Evolutionary conservation across 1,140 invertebrate species (phyloP).

Genomic region (Drosophila miranda): DNA sequence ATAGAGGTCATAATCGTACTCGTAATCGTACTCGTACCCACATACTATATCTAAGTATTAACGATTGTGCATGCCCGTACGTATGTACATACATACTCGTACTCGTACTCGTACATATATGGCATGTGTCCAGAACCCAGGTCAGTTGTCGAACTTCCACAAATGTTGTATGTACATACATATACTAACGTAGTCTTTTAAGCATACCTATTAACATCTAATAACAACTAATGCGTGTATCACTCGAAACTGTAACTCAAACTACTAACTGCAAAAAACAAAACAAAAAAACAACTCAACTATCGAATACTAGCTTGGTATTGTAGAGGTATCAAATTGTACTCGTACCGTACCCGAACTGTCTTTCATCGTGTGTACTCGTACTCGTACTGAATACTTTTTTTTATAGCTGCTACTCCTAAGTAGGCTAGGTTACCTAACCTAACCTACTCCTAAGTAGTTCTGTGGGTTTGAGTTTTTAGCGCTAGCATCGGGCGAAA

Average conservation of each 20-base stretch:
- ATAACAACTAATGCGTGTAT: conserved; percentile 47
- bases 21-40: conserved; percentile 33
- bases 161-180: conserved; percentile 62
- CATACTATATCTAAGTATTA: conserved; percentile 40
- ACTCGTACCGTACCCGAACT: conserved; percentile 30
- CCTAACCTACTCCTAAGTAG: conserved; percentile 47
- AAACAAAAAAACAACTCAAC: conserved; percentile 15
- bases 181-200: conserved; percentile 45
- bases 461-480: conserved; percentile 30
- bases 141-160: conserved; percentile 77
- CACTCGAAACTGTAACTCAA: conserved; percentile 65
- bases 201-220: conserved; percentile 24
- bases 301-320: conserved; percentile 48
- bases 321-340: conserved; percentile 42
- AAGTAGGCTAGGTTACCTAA: no score
- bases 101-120: conserved; percentile 30
- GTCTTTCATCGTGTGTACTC: conserved; percentile 49
- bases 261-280: conserved; percentile 63
- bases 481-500: conserved; percentile 12
- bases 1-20: conserved; percentile 32
- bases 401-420: conserved; percentile 41
- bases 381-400: conserved; percentile 32
- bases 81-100: conserved; percentile 21
- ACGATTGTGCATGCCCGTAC: conserved; percentile 42
- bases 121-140: conserved; percentile 70